These are phyloP conservation scores for Rhea pennata DNA, from an alignment of 2,113 vertebrate species.

Conservation along the genomic window DNA sequence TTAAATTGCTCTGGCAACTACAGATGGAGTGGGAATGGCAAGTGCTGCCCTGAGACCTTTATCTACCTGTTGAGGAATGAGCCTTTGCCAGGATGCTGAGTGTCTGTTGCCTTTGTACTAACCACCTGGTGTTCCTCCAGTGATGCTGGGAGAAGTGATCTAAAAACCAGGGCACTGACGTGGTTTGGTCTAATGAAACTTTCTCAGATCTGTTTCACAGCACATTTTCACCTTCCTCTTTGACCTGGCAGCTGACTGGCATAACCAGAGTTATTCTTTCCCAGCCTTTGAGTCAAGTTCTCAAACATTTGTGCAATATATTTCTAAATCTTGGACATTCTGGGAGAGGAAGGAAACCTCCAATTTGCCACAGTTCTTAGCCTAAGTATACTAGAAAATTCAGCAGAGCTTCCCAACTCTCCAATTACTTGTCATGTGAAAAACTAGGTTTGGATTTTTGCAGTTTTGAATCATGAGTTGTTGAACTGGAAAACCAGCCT, in stretches of 20 bases:
- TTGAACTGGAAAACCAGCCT: neutral
- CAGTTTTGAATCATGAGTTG: neutral
- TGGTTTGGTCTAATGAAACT: neutral
- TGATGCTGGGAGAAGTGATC: neutral
- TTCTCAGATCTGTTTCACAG: slow-evolving; percentile 14
- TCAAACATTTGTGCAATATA: slow-evolving; percentile 78
- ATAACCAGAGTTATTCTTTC: neutral
- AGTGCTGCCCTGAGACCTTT: neutral
- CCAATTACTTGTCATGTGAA: neutral
- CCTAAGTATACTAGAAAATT: neutral
- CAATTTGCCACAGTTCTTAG: neutral
- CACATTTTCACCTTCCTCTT: neutral
- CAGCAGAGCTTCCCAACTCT: neutral
- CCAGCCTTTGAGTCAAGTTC: slow-evolving; percentile 62
- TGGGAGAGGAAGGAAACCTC: slow-evolving; percentile 20
- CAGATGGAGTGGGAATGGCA: neutral
- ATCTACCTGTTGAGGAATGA: neutral
- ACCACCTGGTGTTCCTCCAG: neutral
- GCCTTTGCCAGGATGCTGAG: neutral
- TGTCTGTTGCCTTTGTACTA: neutral
- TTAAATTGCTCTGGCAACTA: neutral
- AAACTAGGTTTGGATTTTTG: neutral
- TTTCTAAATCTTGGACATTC: slow-evolving; percentile 21
- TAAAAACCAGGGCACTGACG: neutral
- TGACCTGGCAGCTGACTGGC: neutral